Evolutionary conservation across 2,797 vertebrate genomes (phyloP).

Genomic region (Odontamblyopus lacepedii): DNA sequence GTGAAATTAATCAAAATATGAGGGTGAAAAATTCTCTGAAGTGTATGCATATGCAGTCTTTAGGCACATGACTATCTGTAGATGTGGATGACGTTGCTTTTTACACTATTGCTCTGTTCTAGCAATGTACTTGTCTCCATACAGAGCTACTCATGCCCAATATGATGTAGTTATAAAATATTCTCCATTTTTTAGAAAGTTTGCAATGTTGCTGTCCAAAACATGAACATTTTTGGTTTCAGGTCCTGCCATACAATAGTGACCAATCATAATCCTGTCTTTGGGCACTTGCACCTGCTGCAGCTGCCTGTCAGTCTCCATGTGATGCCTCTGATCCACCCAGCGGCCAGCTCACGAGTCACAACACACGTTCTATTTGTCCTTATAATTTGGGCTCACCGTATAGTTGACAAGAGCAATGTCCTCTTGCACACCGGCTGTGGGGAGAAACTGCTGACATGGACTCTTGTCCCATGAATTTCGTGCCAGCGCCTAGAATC

Average conservation of each 20-base stretch:
- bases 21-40: background rate
- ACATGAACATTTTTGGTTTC: background rate
- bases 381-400: conserved; percentile 66
- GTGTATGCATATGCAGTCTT: background rate
- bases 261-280: background rate
- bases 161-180: background rate
- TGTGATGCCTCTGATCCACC: conserved; percentile 44
- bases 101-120: too few relatives aligned
- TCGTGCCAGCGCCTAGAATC: conserved; percentile 64
- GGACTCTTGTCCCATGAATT: conserved; percentile 77
- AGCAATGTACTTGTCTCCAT: too few relatives aligned
- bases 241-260: too few relatives aligned
- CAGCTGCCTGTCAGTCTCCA: conserved; percentile 7
- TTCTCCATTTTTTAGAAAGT: background rate
- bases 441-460: conserved; percentile 79
- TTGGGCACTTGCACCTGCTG: background rate
- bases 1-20: background rate
- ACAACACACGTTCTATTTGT: conserved; percentile 65
- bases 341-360: conserved; percentile 22
- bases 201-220: background rate
- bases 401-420: conserved; percentile 70
- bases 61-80: background rate
- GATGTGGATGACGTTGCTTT: too few relatives aligned
- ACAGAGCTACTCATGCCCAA: background rate
- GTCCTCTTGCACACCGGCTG: conserved; percentile 70